phyloP scores from a whole-genome alignment of 35 echinoderm and acorn worm genomes.

The Apostichopus parvimensis region DNA sequence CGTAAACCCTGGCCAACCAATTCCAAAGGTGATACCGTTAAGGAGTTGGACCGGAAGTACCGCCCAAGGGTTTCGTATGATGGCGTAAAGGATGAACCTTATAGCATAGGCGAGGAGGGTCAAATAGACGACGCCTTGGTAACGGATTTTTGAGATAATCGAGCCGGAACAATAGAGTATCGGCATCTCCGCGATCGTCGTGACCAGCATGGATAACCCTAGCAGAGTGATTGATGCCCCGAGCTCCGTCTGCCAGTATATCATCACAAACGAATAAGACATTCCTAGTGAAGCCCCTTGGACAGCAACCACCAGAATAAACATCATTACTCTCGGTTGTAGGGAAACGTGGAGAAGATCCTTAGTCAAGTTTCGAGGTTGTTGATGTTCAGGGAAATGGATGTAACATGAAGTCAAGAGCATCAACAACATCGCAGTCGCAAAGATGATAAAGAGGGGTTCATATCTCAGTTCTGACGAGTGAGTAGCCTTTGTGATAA shows the following conservation, averaged over 20 bases:
- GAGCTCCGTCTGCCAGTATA: constrained; percentile 76
- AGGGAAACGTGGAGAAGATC: not conserved
- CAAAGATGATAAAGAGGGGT: constrained; percentile 56
- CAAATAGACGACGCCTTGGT: constrained; percentile 59
- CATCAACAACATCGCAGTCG: constrained; percentile 36
- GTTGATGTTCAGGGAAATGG: constrained; percentile 42
- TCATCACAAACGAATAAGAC: constrained; percentile 68
- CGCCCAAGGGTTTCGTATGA: constrained; percentile 60
- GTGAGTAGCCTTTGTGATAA: not conserved
- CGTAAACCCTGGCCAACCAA: constrained; percentile 63
- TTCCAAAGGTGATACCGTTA: constrained; percentile 67
- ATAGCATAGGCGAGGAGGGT: constrained; percentile 59
- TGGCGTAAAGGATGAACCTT: constrained; percentile 56
- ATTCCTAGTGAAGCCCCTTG: constrained; percentile 77
- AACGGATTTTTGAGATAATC: constrained; percentile 58
- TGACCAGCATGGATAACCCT: constrained; percentile 71
- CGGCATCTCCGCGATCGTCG: constrained; percentile 66
- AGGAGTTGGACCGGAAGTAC: constrained; percentile 57
- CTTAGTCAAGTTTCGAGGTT: constrained; percentile 37
- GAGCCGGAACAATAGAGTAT: constrained; percentile 73
- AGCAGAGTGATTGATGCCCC: constrained; percentile 59
- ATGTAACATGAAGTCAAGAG: constrained; percentile 1
- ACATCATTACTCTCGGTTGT: constrained; percentile 48
- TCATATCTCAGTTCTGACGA: constrained; percentile 53
- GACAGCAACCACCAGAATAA: constrained; percentile 59